A percentile compares a stretch with the other conserved stretches of the same genome.
These are phyloP conservation scores for Ochropleura plecta DNA, from an alignment of 2,888 invertebrate species.

Conservation along the genomic window DNA sequence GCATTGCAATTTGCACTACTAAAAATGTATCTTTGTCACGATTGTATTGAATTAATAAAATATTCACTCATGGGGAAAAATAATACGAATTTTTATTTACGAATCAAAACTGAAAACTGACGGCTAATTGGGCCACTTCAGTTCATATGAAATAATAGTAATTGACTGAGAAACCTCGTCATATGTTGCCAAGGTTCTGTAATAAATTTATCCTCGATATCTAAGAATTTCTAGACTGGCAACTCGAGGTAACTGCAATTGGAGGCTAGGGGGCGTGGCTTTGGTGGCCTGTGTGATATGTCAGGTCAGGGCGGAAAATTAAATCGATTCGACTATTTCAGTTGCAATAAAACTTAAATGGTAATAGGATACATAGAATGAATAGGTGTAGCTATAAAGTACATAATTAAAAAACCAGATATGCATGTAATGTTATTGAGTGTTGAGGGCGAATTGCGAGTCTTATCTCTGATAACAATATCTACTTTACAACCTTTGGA, in stretches of 20 bases:
- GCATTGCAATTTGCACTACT: not conserved
- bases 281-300: not conserved
- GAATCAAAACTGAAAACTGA: not conserved
- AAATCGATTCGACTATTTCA: conserved; percentile 3
- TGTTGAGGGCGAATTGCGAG: not conserved
- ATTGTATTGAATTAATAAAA: not conserved
- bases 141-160: not conserved
- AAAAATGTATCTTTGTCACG: not conserved
- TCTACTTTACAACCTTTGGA: not conserved
- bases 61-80: no score
- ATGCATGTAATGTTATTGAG: not conserved
- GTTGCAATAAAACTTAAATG: not conserved
- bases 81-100: no score
- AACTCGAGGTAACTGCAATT: conserved; percentile 7
- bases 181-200: conserved; percentile 20
- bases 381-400: not conserved
- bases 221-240: conserved; percentile 20
- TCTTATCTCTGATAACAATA: not conserved
- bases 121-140: not conserved
- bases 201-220: conserved; percentile 17
- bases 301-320: not conserved
- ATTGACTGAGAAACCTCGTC: not conserved
- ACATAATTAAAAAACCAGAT: not conserved
- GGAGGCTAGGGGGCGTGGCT: not conserved
- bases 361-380: not conserved